Evolutionary conservation across 2,113 vertebrate species (phyloP).

Genomic region (Erpornis zantholeuca): DNA sequence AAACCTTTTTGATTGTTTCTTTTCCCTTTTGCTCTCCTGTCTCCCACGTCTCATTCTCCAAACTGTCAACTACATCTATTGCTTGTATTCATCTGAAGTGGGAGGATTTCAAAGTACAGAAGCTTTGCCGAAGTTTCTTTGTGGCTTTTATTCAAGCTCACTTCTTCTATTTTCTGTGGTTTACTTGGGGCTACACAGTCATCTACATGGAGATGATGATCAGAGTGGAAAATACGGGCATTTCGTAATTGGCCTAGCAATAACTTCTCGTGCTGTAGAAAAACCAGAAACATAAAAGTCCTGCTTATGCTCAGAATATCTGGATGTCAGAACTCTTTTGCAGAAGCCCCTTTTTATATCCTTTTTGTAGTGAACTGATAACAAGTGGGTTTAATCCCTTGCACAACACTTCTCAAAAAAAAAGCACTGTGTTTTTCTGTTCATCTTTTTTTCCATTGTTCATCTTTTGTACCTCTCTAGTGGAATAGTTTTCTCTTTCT

Average conservation of each 20-base stretch:
- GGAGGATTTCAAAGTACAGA: background rate
- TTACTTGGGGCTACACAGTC: background rate
- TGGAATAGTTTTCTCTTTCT: background rate
- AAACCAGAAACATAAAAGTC: background rate
- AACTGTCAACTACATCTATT: background rate
- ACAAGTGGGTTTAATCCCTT: background rate
- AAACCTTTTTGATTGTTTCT: background rate
- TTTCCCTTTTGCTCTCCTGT: background rate
- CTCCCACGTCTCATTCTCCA: background rate
- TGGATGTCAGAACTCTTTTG: background rate
- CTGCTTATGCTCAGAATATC: background rate
- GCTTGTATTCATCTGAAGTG: background rate
- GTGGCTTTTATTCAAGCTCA: constrained; percentile 8
- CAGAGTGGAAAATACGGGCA: background rate
- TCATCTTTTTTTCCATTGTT: background rate
- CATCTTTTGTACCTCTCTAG: background rate
- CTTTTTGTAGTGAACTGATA: background rate
- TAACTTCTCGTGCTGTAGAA: background rate
- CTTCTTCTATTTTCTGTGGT: constrained; percentile 25
- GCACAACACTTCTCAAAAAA: background rate
- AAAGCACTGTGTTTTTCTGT: background rate
- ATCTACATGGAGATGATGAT: background rate
- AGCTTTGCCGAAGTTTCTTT: background rate
- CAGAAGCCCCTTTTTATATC: background rate
- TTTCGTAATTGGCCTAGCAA: background rate